phyloP scores from a whole-genome alignment of 1,140 invertebrate species.

The Sminthurides bifidus region DNA sequence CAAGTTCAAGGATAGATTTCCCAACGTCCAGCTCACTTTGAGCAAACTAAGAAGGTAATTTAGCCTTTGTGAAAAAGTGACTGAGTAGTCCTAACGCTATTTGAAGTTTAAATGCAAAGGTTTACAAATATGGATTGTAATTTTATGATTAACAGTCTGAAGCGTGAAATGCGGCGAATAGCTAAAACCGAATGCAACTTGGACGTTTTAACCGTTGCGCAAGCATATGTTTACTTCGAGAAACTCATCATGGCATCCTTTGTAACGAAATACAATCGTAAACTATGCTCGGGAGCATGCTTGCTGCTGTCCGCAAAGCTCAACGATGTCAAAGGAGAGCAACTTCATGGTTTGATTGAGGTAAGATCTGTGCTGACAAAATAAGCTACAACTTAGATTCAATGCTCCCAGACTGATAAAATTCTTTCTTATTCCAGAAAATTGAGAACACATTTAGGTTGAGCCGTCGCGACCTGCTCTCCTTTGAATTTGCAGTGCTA shows the following conservation, averaged over 20 bases:
- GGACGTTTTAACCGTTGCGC: constrained; percentile 83
- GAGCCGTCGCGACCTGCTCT: constrained; percentile 78
- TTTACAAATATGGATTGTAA: too few species aligned
- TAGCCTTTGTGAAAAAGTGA: neutral
- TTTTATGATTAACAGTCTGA: constrained; percentile 52
- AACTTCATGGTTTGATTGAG: constrained; percentile 73
- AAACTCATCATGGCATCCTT: constrained; percentile 83
- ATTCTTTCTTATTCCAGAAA: constrained; percentile 45
- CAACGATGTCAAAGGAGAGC: constrained; percentile 87
- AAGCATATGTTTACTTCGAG: constrained; percentile 95
- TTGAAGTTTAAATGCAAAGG: neutral
- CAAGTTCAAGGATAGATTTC: constrained; percentile 91
- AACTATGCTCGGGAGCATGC: constrained; percentile 88
- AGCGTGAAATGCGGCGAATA: constrained; percentile 89
- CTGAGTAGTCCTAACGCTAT: neutral
- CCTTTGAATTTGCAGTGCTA: constrained; percentile 85
- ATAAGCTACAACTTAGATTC: constrained; percentile 15
- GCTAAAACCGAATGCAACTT: constrained; percentile 71
- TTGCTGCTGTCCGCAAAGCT: constrained; percentile 86
- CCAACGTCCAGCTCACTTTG: constrained; percentile 84
- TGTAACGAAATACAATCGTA: constrained; percentile 86
- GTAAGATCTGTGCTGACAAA: too few species aligned
- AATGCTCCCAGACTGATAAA: constrained; percentile 2
- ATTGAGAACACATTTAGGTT: constrained; percentile 79
- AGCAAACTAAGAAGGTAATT: constrained; percentile 85